Percentiles rank a stretch among this genome's conserved stretches.
Conservation (phyloP, 1,140 invertebrate genomes). For the Potamilus streckersoni region DNA sequence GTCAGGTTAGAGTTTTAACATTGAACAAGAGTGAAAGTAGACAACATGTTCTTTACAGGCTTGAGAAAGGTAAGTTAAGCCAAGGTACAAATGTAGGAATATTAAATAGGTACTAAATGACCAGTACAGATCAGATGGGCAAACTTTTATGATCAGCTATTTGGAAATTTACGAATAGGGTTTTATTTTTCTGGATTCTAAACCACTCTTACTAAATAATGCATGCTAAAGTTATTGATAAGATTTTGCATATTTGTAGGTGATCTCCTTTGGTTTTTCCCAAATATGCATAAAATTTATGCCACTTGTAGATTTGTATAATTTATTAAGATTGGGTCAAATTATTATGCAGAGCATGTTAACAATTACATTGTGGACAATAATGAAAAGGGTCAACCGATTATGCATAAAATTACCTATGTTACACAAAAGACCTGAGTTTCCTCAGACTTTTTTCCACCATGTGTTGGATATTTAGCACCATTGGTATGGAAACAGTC, state of each 20-base stretch:
- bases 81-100: background rate
- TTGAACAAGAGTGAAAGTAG: conserved; percentile 81
- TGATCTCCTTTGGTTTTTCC: background rate
- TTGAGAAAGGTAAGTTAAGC: conserved; percentile 72
- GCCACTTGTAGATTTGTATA: too few species aligned
- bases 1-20: conserved; percentile 76
- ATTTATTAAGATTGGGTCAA: too few species aligned
- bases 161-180: background rate
- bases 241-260: background rate
- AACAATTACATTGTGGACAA: too few species aligned
- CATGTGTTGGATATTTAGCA: too few species aligned
- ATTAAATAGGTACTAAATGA: background rate
- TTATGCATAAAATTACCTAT: too few species aligned
- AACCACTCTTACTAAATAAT: background rate
- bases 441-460: too few species aligned
- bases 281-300: too few species aligned
- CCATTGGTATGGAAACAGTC: too few species aligned
- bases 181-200: background rate
- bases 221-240: conserved; percentile 1
- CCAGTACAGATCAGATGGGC: background rate
- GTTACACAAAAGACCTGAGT: too few species aligned
- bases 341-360: too few species aligned
- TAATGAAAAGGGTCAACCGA: too few species aligned
- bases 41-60: conserved; percentile 78
- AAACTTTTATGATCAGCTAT: background rate